Percentiles rank a stretch among this genome's conserved stretches.
Evolutionary conservation across 2,797 vertebrate species (phyloP).

Genomic region (Tolypeutes matacus): DNA sequence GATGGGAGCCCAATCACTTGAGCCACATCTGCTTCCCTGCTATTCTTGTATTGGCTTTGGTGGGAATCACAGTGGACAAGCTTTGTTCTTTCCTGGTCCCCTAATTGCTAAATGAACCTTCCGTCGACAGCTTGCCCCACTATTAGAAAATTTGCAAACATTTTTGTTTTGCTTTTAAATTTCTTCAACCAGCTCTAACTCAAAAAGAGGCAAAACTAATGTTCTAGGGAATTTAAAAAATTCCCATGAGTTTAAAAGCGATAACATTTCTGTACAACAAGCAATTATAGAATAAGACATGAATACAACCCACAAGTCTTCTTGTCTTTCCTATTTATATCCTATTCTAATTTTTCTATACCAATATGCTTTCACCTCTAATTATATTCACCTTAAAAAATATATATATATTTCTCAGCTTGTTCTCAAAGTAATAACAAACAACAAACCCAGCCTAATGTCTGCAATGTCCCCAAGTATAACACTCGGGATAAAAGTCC

Average conservation of each 20-base stretch:
- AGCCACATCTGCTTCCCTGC: no score
- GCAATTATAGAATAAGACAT: not conserved
- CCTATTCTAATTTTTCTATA: not conserved
- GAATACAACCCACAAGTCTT: not conserved
- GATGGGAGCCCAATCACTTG: no score
- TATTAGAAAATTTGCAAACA: not conserved
- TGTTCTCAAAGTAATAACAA: not conserved
- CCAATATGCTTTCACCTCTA: not conserved
- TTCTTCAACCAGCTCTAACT: not conserved
- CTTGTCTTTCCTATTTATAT: not conserved
- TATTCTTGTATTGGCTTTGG: not conserved
- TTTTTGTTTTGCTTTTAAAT: slow-evolving; percentile 13
- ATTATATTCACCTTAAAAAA: not conserved
- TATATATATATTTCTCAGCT: not conserved
- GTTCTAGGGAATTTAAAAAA: not conserved
- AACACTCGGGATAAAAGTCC: not conserved
- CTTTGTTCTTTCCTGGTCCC: not conserved
- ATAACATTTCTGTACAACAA: not conserved
- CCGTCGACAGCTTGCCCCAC: not conserved
- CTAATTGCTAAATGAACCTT: not conserved
- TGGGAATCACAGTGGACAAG: not conserved
- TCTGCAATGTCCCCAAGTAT: not conserved
- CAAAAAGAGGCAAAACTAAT: not conserved
- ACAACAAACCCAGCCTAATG: not conserved
- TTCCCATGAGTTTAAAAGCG: not conserved